Base-by-base conservation (phyloP, 92 coral and sea anemone species). In the Paragorgia papillata region DNA sequence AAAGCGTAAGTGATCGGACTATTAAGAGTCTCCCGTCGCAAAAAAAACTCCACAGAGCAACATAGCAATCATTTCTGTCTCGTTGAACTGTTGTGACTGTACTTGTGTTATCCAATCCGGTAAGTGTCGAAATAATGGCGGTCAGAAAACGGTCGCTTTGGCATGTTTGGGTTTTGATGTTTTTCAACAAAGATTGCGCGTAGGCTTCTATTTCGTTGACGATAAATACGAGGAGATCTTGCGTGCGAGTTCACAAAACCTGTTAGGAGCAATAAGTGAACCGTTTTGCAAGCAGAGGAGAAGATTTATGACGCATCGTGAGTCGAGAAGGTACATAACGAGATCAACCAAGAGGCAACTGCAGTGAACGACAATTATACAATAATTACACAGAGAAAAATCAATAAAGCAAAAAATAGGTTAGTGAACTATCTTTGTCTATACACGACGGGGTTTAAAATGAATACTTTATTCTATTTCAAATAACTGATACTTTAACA, bases 141-240 rank as follows among this genome's bases (percentile, higher is more conserved):
- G 2, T 3, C 3, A 13, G 62, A 3, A n/a, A 56, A 46, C 53
- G 53, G 53, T 46, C 53, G 2, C 62, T 14, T 56, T 6, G 62
- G 22, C 28, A 53, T 71, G 78, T 71, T 71, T 71, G 64, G 78
- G 64, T 71, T 71, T 48, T 30, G 64, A 14, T 71, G 50, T 14
- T 57, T 41, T 39, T 24, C 39, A 69, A 66, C 73, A 66, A 66
- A 31, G 2, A 30, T 66, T 56, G 33, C 33, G 28, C 28, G 14
- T 14, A 2, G 29, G 10, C 1, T 56, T 56, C 22, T 56, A 28
- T 56, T 56, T 56, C 22, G 62, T 22, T 13, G 7, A 14, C 13
- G 18, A 22, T 3, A 56, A 46, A 7, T 7, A 15, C 7, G 2
- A 46, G n/a, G 17, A 46, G 53, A 46, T 46, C 43, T 4, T 10